Evolutionary conservation across 1,140 invertebrate genomes (phyloP).

Genomic region (Drosophila lacertosa): DNA sequence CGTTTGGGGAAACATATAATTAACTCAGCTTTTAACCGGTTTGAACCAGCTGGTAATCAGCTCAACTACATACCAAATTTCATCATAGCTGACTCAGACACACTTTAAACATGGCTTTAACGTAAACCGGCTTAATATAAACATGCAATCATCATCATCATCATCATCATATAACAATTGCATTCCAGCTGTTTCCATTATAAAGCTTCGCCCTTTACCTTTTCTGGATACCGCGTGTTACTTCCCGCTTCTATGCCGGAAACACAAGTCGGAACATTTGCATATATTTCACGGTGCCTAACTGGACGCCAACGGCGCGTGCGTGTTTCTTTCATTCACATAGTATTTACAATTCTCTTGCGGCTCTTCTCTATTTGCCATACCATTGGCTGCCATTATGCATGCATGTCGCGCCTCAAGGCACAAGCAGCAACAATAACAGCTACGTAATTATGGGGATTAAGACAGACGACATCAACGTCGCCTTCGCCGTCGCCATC

Average conservation of each 20-base stretch:
- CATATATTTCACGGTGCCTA: constrained; percentile 30
- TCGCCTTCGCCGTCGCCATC: neutral
- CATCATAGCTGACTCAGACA: constrained; percentile 11
- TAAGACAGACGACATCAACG: constrained; percentile 18
- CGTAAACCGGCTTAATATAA: constrained; percentile 5
- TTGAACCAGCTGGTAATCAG: constrained; percentile 1
- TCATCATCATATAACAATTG: constrained; percentile 3
- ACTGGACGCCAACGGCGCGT: constrained; percentile 56
- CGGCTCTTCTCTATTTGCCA: constrained; percentile 27
- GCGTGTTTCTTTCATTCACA: constrained; percentile 56
- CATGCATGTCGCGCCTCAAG: constrained; percentile 64
- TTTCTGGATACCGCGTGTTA: constrained; percentile 22
- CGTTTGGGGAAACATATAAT: neutral
- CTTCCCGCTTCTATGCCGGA: constrained; percentile 50
- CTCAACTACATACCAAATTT: neutral
- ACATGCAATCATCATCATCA: neutral
- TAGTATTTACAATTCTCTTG: constrained; percentile 56
- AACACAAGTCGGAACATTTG: constrained; percentile 29
- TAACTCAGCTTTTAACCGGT: neutral
- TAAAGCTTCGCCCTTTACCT: constrained; percentile 17
- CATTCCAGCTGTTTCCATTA: constrained; percentile 15
- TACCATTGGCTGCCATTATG: constrained; percentile 54
- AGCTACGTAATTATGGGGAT: constrained; percentile 44
- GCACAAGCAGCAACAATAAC: constrained; percentile 36
- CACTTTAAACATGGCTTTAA: neutral